Evolutionary conservation across 1,140 invertebrate species (phyloP), one percentile per base, ranked within the genome.

Genomic region (Agrypnia vestita): DNA sequence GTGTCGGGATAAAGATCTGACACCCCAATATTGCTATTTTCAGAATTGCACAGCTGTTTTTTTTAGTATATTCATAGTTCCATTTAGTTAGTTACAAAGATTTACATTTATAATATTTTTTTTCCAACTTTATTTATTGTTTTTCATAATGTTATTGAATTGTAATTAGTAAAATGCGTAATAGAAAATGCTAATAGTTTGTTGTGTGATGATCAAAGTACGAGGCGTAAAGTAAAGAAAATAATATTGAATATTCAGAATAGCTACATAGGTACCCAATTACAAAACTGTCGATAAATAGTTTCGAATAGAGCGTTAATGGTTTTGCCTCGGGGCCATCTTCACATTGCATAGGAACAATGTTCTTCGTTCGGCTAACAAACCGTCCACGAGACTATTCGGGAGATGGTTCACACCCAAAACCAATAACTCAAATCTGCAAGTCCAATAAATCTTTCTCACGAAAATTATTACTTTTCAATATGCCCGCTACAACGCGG

Each of bases 391-490:
- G 12, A 43, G 9, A 25, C 61, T n/a, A 25, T 64, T 64, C 61
- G 61, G 46, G 69, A 73, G 69, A 73, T 25, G 47, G 69, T 73
- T 73, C 69, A 73, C 69, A 73, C 69, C 69, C 69, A 73, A 73
- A 73, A 73, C 9, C 49, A 55, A 73, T 73, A 73, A 53, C 21
- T 73, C 69, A 73, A 73, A 73, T 73, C 69, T 73, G 69, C 69
- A 73, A 73, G 11, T 53, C 49, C 69, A 53, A 73, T 73, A 73
- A 73, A 73, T 73, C 69, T 73, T 55, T 73, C 69, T 25, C n/a
- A 55, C 19, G 19, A 53, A 73, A 73, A 73, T 73, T 73, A 73
- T 73, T 73, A 53, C 69, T 73, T 73, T 73, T 73, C 69, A 73
- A 73, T 73, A 73, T 69, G 47, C 47, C 21, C 21, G 69, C 53